Conservation (phyloP, 2,113 vertebrate species). For the Phoenicopterus ruber region DNA sequence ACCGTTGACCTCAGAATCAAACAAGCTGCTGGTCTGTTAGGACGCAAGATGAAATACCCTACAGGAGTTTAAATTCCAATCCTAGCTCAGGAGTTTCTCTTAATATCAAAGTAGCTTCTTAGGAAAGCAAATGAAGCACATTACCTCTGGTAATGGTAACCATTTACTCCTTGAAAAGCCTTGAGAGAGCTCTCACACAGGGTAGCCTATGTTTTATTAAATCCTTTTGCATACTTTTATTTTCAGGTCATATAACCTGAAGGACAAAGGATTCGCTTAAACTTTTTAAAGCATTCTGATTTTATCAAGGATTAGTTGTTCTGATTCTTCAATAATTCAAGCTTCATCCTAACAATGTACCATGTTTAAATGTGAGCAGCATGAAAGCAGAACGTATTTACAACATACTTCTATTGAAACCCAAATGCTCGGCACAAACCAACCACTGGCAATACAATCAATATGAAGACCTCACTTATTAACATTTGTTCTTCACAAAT, state of each 20-base stretch:
- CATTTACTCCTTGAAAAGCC: constrained; percentile 58
- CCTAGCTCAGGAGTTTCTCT: constrained; percentile 1
- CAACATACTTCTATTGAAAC: background rate
- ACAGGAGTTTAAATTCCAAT: constrained; percentile 33
- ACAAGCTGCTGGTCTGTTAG: background rate
- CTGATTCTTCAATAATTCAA: constrained; percentile 52
- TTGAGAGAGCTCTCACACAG: constrained; percentile 33
- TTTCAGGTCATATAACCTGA: constrained; percentile 55
- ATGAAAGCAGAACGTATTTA: background rate
- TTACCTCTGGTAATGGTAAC: constrained; percentile 59
- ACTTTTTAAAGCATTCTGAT: constrained; percentile 21
- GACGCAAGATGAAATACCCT: background rate
- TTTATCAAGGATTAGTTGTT: constrained; percentile 22
- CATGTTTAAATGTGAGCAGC: constrained; percentile 2
- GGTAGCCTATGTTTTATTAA: constrained; percentile 61
- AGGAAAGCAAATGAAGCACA: constrained; percentile 59
- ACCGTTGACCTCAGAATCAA: background rate
- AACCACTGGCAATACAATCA: background rate
- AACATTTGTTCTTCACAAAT: too few species aligned
- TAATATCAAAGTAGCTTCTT: constrained; percentile 46
- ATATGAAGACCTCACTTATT: background rate
- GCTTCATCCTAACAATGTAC: background rate
- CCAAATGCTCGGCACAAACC: background rate
- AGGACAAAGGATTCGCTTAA: constrained; percentile 41
- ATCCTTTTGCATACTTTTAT: constrained; percentile 46